These are phyloP conservation scores for Arnoldichthys spilopterus DNA, from an alignment of 2,797 vertebrate species.

Conservation along the genomic window DNA sequence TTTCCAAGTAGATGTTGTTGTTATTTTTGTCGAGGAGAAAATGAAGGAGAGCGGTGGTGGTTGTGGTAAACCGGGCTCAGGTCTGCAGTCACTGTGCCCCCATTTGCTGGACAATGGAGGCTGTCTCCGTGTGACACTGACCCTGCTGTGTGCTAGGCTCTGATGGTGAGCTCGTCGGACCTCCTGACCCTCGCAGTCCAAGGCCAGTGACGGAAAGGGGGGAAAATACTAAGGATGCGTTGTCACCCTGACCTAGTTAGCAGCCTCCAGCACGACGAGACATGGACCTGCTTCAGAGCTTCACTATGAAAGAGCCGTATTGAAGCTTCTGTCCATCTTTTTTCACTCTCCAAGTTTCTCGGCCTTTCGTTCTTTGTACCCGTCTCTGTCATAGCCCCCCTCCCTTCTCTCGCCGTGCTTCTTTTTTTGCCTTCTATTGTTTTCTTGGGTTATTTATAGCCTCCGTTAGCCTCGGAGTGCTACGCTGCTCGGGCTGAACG, in stretches of 20 bases:
- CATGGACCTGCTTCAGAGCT: conserved; percentile 36
- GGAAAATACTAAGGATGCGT: conserved; percentile 48
- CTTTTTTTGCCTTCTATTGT: conserved; percentile 37
- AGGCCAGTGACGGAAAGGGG: conserved; percentile 17
- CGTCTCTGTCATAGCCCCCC: background rate
- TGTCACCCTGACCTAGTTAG: conserved; percentile 49
- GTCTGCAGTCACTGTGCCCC: conserved; percentile 42
- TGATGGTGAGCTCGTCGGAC: conserved; percentile 47
- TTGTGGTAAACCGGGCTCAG: conserved; percentile 24
- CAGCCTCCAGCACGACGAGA: conserved; percentile 13
- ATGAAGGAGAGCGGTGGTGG: conserved; percentile 17
- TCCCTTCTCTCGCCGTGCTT: background rate
- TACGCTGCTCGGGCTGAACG: conserved; percentile 3
- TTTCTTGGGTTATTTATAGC: conserved; percentile 51
- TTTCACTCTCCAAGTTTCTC: background rate
- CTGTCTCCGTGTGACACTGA: conserved; percentile 56
- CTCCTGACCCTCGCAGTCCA: conserved; percentile 54
- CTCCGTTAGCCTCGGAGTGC: background rate
- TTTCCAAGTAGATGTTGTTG: background rate
- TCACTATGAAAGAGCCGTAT: conserved; percentile 42
- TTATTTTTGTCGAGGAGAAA: background rate
- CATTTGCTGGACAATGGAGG: conserved; percentile 51
- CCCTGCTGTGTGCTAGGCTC: conserved; percentile 50
- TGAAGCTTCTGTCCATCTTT: conserved; percentile 25
- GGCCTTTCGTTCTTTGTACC: background rate